Percentiles rank a stretch among this genome's conserved stretches.
phyloP scores from a whole-genome alignment of 1,140 invertebrate species.

The Bombus confusus region DNA sequence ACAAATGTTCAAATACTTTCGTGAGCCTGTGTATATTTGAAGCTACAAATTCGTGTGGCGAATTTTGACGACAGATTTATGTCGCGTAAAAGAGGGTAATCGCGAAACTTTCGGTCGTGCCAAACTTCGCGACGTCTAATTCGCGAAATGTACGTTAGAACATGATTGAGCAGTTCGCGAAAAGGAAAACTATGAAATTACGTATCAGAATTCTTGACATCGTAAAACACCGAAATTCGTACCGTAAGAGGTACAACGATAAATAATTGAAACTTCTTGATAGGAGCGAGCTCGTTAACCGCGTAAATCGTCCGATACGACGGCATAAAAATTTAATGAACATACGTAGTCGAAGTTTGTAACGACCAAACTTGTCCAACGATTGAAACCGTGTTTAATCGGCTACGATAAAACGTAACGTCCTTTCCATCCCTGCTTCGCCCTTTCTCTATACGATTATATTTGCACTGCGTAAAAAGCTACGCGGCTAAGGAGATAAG shows the following conservation, averaged over 20 bases:
- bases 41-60: background rate
- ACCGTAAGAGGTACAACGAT: background rate
- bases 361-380: background rate
- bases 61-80: background rate
- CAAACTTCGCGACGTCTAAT: background rate
- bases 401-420: conserved; percentile 42
- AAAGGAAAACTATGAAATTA: background rate
- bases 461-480: conserved; percentile 51
- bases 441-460: conserved; percentile 41
- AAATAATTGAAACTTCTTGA: background rate
- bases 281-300: background rate
- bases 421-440: conserved; percentile 23
- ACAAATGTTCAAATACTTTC: background rate
- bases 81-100: background rate
- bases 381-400: conserved; percentile 39
- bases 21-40: background rate
- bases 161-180: background rate
- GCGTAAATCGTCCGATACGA: background rate
- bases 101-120: too few relatives aligned
- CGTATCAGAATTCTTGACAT: background rate
- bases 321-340: conserved; percentile 19
- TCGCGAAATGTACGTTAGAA: background rate
- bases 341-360: background rate
- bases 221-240: background rate
- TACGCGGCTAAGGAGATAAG: conserved; percentile 38